Base-by-base conservation (phyloP, 2,888 invertebrate species). In the Ennomos fuscantarius region DNA sequence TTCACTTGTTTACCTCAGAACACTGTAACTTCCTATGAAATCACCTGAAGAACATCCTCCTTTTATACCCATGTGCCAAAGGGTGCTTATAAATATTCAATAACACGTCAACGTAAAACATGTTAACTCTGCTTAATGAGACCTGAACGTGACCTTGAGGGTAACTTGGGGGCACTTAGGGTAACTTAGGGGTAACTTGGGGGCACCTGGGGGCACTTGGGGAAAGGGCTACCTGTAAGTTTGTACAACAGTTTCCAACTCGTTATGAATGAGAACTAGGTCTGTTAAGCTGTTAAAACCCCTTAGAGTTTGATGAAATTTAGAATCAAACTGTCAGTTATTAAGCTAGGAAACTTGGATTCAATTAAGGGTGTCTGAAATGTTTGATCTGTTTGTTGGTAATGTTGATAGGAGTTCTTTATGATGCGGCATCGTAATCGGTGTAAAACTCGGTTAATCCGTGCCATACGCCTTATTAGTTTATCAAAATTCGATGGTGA, bases 71-170 rank as follows among this genome's bases (percentile, higher is more conserved):
- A 59, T 58, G 15, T 35, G 59, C 43, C 41, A 56, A 51, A 44
- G 55, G 56, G 55, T 63, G 51, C 49, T 66, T 61, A 81, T 86
- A 72, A 82, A 85, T 85, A 87, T 86, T 84, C 79, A 80, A 73
- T 65, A 72, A 72, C 63, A 69, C 77, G 80, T 79, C 81, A 78
- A 62, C 62, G 49, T 32, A 9, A 34, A 13, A 13, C 40, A 24
- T 50, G 43, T 39, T 32, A 47, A 48, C 40, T 46, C 34, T 51
- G 56, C 62, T 50, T 68, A 66, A 66, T 66, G 63, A 61, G 49
- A 55, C 51, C 59, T 57, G 65, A 63, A 34, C 39, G 35, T 55
- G 57, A 63, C 58, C 43, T 59, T 52, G 45, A 6, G 31, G 12
- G 33, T 43, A 13, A 32, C 11, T 12, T 15, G 10, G 42, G 24